A percentile compares a stretch with the other conserved stretches of the same genome.
These are phyloP conservation scores for Noctua comes DNA, from an alignment of 2,888 invertebrate genomes.

Conservation along the genomic window DNA sequence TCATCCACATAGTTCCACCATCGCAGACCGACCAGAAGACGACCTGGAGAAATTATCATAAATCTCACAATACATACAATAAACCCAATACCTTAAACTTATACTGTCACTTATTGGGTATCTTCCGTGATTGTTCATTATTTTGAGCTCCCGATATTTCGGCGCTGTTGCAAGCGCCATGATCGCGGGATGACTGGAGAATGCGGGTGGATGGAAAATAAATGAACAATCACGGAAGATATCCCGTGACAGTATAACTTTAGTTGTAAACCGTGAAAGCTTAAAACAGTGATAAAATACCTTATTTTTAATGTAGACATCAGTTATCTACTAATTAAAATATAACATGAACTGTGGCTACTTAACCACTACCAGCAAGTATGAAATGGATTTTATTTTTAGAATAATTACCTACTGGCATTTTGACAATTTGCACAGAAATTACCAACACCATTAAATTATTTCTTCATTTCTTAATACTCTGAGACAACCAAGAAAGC, in stretches of 20 bases:
- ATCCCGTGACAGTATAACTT: too few relatives aligned
- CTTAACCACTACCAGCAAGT: neutral
- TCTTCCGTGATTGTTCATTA: too few relatives aligned
- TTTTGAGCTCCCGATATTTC: too few relatives aligned
- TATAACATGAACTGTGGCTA: neutral
- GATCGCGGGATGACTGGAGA: too few relatives aligned
- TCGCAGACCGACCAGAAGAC: slow-evolving; percentile 97
- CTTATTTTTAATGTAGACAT: neutral
- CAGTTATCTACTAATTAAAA: neutral
- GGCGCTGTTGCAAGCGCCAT: too few relatives aligned
- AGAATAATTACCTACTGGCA: neutral
- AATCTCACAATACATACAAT: neutral
- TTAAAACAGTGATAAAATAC: too few relatives aligned
- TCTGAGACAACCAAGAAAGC: neutral
- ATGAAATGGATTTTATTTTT: neutral
- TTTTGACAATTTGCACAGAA: neutral
- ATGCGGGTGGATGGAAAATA: too few relatives aligned
- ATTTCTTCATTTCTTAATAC: slow-evolving; percentile 3
- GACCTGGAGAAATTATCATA: slow-evolving; percentile 85
- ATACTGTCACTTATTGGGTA: too few relatives aligned
- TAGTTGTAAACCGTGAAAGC: too few relatives aligned
- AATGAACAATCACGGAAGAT: too few relatives aligned
- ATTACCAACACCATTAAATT: neutral
- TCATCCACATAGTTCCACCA: slow-evolving; percentile 99
- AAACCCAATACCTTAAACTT: too few relatives aligned